Base-by-base conservation (phyloP, 1,140 invertebrate genomes). In the Neoseiulus cucumeris region DNA sequence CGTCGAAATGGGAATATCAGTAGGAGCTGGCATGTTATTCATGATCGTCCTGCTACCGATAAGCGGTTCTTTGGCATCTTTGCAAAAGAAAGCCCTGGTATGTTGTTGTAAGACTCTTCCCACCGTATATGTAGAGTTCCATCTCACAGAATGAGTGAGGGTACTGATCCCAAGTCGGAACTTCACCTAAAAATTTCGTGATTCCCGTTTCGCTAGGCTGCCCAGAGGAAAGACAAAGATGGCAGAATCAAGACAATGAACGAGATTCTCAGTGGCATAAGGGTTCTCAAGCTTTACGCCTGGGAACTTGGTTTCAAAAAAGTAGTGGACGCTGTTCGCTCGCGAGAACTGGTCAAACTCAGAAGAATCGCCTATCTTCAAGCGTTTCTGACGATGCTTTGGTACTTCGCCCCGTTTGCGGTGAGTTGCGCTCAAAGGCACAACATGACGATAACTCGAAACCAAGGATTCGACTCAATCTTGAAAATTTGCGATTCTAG, bases 321-420 rank as follows among this genome's bases (percentile, higher is more conserved):
- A 14, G 72, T 77, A 67, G 71, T 80, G 7, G 65, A 73, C 29
- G 72, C 69, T 0, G 65, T 75, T 41, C 45, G 70, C 64, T 68
- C 71, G 20, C 73, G 75, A 68, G 80, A 82, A 69, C 68, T 81
- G 22, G 69, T 71, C 18, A 72, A 78, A 30, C 68, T 82, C 9
- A 75, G 72, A 68, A 75, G 74, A 64, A 73, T 75, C 44, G 76
- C 79, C 4, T 78, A 79, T 68, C 70, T 80, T 1, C 76, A 75
- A 68, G 76, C 78, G 18, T 83, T 83, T 29, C 90, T 87, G 14
- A 89, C 89, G 44, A 94, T 96, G 74, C 85, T 92, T 68, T 96
- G 91, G 91, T 87, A 87, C 1, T 93, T 87, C 76, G 91, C 91
- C 7, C 92, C 92, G 20, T 94, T 94, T 76, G 80, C 96, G 84